A percentile compares a stretch with the other conserved stretches of the same genome.
Conservation (phyloP, 35 echinoderm and acorn worm species). For the Eucidaris tribuloides region DNA sequence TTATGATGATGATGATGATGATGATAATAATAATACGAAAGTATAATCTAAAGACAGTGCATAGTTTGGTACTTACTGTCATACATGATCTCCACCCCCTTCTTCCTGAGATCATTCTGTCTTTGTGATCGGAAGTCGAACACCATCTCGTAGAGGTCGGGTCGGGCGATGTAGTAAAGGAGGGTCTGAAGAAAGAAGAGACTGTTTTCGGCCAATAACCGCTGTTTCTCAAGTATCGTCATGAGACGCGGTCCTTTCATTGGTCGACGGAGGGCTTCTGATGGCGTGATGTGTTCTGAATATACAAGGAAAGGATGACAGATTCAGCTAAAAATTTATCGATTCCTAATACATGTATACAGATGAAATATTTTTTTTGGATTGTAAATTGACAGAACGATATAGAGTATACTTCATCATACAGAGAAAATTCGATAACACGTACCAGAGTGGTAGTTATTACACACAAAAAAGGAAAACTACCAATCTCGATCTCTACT, state of each 20-base stretch:
- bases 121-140: constrained; percentile 57
- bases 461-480: too few species aligned
- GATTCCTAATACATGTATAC: too few species aligned
- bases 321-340: too few species aligned
- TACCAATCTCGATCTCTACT: too few species aligned
- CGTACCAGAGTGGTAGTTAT: too few species aligned
- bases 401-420: too few species aligned
- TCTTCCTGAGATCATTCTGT: constrained; percentile 52
- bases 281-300: constrained; percentile 73
- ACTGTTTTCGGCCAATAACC: constrained; percentile 79
- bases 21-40: not conserved
- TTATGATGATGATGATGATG: too few species aligned
- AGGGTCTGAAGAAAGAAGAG: constrained; percentile 87
- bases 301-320: too few species aligned
- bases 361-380: too few species aligned
- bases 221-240: constrained; percentile 56
- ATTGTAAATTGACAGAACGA: too few species aligned
- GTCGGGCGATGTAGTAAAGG: constrained; percentile 77
- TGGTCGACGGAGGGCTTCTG: constrained; percentile 38
- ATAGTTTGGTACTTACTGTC: constrained; percentile 37
- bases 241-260: constrained; percentile 44
- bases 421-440: too few species aligned
- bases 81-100: constrained; percentile 72
- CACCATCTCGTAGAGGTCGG: constrained; percentile 76
- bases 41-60: not conserved